Evolutionary conservation across 2,797 vertebrate genomes (phyloP).

Genomic region (Tympanoctomys barrerae): DNA sequence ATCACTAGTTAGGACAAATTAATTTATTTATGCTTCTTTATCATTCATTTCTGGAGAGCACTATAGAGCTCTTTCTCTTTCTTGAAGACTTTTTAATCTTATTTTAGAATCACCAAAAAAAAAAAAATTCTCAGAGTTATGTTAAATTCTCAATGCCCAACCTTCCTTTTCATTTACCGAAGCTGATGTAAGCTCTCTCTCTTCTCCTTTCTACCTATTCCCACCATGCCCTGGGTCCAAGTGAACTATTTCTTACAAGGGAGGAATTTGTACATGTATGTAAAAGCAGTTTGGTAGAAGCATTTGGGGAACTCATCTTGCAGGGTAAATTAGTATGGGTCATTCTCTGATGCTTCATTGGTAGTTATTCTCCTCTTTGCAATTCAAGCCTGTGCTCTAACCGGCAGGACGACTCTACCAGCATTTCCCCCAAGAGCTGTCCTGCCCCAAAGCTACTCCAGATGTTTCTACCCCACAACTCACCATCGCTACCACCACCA

Average conservation of each 20-base stretch:
- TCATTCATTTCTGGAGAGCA: neutral
- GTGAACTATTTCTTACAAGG: constrained; percentile 74
- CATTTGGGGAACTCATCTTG: constrained; percentile 30
- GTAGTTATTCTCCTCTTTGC: neutral
- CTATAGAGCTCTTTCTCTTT: neutral
- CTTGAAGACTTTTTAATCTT: constrained; percentile 10
- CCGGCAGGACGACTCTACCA: neutral
- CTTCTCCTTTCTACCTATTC: neutral
- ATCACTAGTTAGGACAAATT: constrained; percentile 49
- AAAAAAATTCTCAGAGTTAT: neutral
- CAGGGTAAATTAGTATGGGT: neutral
- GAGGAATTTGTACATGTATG: neutral
- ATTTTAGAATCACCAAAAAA: constrained; percentile 12
- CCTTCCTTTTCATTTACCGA: neutral
- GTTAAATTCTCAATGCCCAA: neutral
- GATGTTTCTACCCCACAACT: neutral
- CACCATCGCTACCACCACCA: neutral
- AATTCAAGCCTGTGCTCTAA: neutral
- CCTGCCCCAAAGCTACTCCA: neutral
- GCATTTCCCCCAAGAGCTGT: neutral
- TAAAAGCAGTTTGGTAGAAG: constrained; percentile 38
- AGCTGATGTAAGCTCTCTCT: neutral
- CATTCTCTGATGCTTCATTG: neutral
- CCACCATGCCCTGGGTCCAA: neutral
- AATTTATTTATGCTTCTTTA: constrained; percentile 17